Conservation (phyloP, 1,140 invertebrate species). For the Aphis craccivora region DNA sequence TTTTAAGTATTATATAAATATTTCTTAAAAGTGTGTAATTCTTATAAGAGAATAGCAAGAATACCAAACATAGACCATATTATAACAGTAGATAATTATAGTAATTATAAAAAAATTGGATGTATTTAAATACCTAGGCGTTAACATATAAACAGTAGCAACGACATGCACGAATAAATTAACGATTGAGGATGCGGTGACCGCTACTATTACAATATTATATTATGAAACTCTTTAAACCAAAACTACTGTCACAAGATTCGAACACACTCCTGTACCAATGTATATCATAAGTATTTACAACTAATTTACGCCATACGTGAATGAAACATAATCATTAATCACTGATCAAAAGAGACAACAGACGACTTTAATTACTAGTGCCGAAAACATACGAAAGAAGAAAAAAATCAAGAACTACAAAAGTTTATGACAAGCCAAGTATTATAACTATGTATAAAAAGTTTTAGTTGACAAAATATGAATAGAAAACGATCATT, state of each 20-base stretch:
- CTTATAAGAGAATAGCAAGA: too few relatives aligned
- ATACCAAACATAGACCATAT: too few relatives aligned
- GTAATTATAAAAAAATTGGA: neutral
- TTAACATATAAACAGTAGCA: neutral
- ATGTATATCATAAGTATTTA: neutral
- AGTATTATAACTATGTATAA: too few relatives aligned
- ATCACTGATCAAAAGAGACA: neutral
- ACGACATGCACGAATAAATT: neutral
- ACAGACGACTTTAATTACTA: neutral
- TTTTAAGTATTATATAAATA: too few relatives aligned
- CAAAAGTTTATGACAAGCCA: too few relatives aligned
- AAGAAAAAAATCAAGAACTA: neutral
- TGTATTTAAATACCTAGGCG: neutral
- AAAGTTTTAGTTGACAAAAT: too few relatives aligned
- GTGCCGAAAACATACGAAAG: neutral
- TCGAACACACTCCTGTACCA: neutral
- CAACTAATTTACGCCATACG: neutral
- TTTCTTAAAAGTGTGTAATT: too few relatives aligned
- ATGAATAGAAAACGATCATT: too few relatives aligned
- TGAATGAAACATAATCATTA: neutral
- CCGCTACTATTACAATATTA: neutral
- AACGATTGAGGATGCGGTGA: neutral
- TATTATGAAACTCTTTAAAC: neutral
- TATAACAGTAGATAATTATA: too few relatives aligned
- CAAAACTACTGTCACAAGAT: neutral